Evolutionary conservation across 2,113 vertebrate genomes (phyloP).

Genomic region (Hippocampus guttulatus): DNA sequence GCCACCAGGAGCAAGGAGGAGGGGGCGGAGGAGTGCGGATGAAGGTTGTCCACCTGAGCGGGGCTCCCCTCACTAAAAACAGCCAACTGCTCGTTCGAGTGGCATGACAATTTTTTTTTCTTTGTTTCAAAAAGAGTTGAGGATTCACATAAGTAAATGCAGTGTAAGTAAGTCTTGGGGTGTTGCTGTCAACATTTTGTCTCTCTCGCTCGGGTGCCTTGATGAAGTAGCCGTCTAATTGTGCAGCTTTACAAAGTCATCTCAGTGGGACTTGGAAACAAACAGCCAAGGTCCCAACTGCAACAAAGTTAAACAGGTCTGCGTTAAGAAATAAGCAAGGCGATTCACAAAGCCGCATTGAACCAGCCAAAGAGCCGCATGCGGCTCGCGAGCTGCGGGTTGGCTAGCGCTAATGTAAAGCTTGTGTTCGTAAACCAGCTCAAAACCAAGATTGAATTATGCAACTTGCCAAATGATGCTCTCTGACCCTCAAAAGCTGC

Average conservation of each 20-base stretch:
- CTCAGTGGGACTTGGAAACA: slow-evolving; percentile 28
- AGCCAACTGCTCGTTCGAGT: slow-evolving; percentile 19
- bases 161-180: not conserved
- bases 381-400: too few relatives aligned
- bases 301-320: slow-evolving; percentile 32
- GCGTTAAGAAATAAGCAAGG: too few relatives aligned
- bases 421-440: too few relatives aligned
- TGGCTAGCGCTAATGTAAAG: too few relatives aligned
- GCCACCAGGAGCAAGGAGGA: slow-evolving; percentile 9
- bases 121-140: not conserved
- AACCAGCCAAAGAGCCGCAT: too few relatives aligned
- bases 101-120: not conserved
- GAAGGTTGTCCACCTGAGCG: slow-evolving; percentile 43
- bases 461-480: too few relatives aligned
- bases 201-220: slow-evolving; percentile 13
- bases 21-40: slow-evolving; percentile 23
- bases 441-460: too few relatives aligned
- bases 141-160: slow-evolving; percentile 3
- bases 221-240: slow-evolving; percentile 33
- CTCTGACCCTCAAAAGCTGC: too few relatives aligned
- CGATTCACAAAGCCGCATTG: too few relatives aligned
- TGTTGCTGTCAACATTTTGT: slow-evolving; percentile 27
- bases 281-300: slow-evolving; percentile 36
- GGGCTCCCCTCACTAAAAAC: slow-evolving; percentile 21
- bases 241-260: slow-evolving; percentile 41